These are phyloP conservation scores for Metacarcinus magister DNA, from an alignment of 2,888 invertebrate species.

Conservation along the genomic window DNA sequence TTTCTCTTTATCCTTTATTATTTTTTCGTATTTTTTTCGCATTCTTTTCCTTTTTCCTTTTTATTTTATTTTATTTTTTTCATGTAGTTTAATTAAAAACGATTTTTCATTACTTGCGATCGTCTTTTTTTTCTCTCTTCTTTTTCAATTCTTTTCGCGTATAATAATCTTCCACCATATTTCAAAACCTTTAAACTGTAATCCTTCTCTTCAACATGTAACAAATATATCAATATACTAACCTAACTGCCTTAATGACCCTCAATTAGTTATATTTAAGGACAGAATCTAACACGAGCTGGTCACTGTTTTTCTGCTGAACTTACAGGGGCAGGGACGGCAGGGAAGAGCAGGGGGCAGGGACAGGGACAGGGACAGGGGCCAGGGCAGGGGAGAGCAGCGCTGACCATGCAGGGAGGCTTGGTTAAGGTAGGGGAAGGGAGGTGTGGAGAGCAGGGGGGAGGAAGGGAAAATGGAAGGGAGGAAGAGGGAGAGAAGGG, in stretches of 20 bases:
- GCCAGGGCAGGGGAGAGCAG: neutral
- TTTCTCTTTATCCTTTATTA: too few relatives aligned
- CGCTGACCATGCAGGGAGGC: neutral
- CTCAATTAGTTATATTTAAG: neutral
- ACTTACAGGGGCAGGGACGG: neutral
- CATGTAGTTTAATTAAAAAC: too few relatives aligned
- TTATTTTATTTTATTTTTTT: too few relatives aligned
- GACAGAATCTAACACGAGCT: neutral
- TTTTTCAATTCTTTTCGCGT: too few relatives aligned
- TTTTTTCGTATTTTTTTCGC: too few relatives aligned
- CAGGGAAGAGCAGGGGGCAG: neutral
- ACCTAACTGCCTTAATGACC: neutral
- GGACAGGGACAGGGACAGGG: neutral
- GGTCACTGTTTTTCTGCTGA: neutral
- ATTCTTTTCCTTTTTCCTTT: too few relatives aligned
- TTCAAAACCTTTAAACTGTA: neutral
- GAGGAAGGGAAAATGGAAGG: neutral
- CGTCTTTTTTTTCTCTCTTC: too few relatives aligned
- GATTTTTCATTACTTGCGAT: too few relatives aligned
- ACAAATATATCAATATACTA: neutral
- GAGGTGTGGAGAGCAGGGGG: neutral
- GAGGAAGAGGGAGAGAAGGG: too few relatives aligned
- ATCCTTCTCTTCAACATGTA: neutral
- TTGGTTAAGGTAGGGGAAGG: neutral
- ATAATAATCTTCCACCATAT: neutral